Conservation (phyloP, 1,140 invertebrate species). For the Holcopasites calliopsidis region DNA sequence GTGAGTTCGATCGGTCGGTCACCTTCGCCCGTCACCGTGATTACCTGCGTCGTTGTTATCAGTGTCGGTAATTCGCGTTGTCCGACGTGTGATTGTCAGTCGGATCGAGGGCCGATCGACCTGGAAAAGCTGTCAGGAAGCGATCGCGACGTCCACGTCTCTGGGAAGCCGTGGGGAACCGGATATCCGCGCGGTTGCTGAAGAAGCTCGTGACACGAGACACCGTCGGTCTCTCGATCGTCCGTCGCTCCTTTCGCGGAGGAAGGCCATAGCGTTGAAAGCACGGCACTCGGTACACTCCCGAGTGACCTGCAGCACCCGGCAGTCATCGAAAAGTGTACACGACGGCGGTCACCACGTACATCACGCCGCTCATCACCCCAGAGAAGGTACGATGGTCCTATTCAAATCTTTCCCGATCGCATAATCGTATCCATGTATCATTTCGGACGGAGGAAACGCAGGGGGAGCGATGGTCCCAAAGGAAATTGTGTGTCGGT, state of each 20-base stretch:
- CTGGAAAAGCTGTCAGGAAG: conserved; percentile 17
- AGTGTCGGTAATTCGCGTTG: background rate
- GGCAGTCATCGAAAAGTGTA: conserved; percentile 67
- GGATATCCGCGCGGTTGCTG: conserved; percentile 21
- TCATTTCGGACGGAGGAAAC: background rate
- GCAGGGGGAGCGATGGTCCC: background rate
- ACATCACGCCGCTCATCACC: conserved; percentile 79
- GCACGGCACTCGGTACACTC: conserved; percentile 66
- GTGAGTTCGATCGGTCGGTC: background rate
- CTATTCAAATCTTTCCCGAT: conserved; percentile 7
- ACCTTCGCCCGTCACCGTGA: background rate
- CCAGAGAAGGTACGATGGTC: conserved; percentile 76
- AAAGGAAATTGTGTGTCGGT: conserved; percentile 1
- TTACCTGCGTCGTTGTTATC: background rate
- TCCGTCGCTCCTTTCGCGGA: conserved; percentile 23
- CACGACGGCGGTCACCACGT: conserved; percentile 80
- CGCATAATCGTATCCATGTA: background rate
- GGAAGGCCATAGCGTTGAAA: conserved; percentile 35
- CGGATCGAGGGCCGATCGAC: conserved; percentile 13
- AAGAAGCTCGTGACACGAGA: conserved; percentile 19
- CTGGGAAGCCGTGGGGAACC: background rate
- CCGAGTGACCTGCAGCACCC: conserved; percentile 57
- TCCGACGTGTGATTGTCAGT: background rate
- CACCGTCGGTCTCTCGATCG: conserved; percentile 1
- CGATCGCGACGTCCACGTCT: conserved; percentile 21